Percentiles rank a stretch among this genome's conserved stretches.
Conservation (phyloP, 2,113 vertebrate species). For the Heteronetta atricapilla region DNA sequence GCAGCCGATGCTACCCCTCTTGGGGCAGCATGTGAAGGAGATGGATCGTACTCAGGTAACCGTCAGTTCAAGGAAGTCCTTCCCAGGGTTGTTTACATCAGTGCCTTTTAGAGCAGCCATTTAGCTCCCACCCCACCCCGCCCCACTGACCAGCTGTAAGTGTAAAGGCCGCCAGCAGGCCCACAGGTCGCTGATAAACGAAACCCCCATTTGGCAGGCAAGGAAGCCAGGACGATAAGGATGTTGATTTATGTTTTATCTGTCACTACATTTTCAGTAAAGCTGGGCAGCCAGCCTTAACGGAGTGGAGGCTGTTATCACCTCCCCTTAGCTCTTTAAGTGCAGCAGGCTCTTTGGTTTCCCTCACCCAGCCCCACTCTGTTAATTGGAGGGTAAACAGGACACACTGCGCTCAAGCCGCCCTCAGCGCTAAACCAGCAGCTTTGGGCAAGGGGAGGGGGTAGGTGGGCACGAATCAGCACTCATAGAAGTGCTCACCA, state of each 20-base stretch:
- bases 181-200: constrained; percentile 77
- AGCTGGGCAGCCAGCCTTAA: constrained; percentile 77
- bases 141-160: constrained; percentile 56
- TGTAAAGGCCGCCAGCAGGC: constrained; percentile 67
- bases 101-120: constrained; percentile 80
- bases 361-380: constrained; percentile 38
- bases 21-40: constrained; percentile 79
- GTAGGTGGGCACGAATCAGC: neutral
- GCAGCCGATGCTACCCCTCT: constrained; percentile 41
- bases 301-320: constrained; percentile 76
- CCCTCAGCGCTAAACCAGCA: neutral
- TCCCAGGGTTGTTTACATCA: constrained; percentile 75
- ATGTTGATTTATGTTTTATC: constrained; percentile 85
- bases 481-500: neutral
- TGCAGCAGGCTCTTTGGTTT: constrained; percentile 71
- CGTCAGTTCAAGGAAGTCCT: constrained; percentile 81
- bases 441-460: neutral
- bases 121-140: constrained; percentile 69
- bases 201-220: constrained; percentile 80
- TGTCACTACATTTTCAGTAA: constrained; percentile 82
- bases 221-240: constrained; percentile 79
- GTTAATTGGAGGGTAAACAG: constrained; percentile 65
- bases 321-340: constrained; percentile 77
- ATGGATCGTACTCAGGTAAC: constrained; percentile 73
- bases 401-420: neutral